Percentiles rank a stretch among this genome's conserved stretches.
These are phyloP conservation scores for Bugulina stolonifera DNA, from an alignment of 2,888 invertebrate species.

Conservation along the genomic window DNA sequence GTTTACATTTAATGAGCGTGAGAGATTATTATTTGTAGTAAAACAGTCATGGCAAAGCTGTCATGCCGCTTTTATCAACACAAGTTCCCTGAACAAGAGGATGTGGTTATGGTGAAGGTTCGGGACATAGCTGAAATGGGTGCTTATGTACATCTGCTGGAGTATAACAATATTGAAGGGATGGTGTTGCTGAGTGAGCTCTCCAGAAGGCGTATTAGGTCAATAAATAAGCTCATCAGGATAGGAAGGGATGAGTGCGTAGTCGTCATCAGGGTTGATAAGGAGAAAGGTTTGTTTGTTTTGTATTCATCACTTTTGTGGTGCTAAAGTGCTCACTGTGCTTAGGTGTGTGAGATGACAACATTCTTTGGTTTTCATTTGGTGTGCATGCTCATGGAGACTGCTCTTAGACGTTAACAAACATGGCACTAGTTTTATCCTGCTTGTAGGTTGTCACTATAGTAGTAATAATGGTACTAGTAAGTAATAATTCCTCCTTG, in stretches of 20 bases:
- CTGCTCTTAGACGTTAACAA: too few relatives aligned
- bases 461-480: too few relatives aligned
- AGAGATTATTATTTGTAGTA: too few relatives aligned
- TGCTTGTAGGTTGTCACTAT: too few relatives aligned
- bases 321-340: too few relatives aligned
- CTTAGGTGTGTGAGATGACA: too few relatives aligned
- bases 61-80: slow-evolving; percentile 95
- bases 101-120: slow-evolving; percentile 99
- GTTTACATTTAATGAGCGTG: too few relatives aligned
- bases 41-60: slow-evolving; percentile 58
- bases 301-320: too few relatives aligned
- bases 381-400: too few relatives aligned
- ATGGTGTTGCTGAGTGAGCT: slow-evolving; percentile 98
- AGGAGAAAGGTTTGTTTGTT: slow-evolving; percentile 87
- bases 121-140: slow-evolving; percentile 98
- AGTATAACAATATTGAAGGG: slow-evolving; percentile 96
- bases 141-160: slow-evolving; percentile 92
- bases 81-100: slow-evolving; percentile 95
- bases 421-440: too few relatives aligned
- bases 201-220: slow-evolving; percentile 94
- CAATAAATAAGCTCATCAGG: slow-evolving; percentile 96
- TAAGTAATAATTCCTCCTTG: too few relatives aligned
- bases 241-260: slow-evolving; percentile 98
- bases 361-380: too few relatives aligned
- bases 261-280: slow-evolving; percentile 96